phyloP scores from a whole-genome alignment of 2,888 invertebrate genomes.

The Biston stratarius region DNA sequence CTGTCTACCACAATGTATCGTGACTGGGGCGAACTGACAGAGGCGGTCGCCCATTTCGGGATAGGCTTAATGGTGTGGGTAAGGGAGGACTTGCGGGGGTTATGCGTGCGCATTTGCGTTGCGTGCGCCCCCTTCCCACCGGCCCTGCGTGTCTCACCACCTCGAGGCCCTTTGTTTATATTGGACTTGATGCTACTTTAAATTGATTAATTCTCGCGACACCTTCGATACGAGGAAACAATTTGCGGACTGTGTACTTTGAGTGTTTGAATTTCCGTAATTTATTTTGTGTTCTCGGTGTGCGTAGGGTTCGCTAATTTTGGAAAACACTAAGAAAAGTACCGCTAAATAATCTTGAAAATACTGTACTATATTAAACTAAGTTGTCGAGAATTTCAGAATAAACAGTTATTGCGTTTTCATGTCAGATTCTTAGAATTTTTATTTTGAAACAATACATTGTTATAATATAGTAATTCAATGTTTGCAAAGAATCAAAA shows the following conservation, averaged over 20 bases:
- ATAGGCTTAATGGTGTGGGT: slow-evolving; percentile 69
- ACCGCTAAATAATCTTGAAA: too few species aligned
- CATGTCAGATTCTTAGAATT: neutral
- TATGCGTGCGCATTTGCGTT: slow-evolving; percentile 71
- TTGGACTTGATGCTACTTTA: slow-evolving; percentile 81
- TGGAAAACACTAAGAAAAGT: neutral
- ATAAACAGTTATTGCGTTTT: neutral
- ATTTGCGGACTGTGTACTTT: slow-evolving; percentile 48
- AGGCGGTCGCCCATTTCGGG: slow-evolving; percentile 76
- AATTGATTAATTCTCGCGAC: slow-evolving; percentile 82
- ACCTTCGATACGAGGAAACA: slow-evolving; percentile 68
- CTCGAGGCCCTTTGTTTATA: slow-evolving; percentile 81
- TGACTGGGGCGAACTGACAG: slow-evolving; percentile 76
- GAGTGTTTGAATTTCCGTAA: slow-evolving; percentile 29
- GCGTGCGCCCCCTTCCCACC: slow-evolving; percentile 52
- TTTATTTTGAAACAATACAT: neutral
- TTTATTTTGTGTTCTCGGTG: slow-evolving; percentile 21
- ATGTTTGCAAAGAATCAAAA: neutral
- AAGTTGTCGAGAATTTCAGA: neutral
- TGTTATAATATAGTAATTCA: neutral
- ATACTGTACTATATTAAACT: too few species aligned
- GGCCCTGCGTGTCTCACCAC: slow-evolving; percentile 70
- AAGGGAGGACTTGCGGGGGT: slow-evolving; percentile 63
- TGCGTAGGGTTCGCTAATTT: neutral
- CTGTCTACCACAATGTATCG: slow-evolving; percentile 22